Evolutionary conservation across 2,888 invertebrate genomes (phyloP), one percentile per base, ranked within the genome.

Genomic region (Tetrapedia diversipes): DNA sequence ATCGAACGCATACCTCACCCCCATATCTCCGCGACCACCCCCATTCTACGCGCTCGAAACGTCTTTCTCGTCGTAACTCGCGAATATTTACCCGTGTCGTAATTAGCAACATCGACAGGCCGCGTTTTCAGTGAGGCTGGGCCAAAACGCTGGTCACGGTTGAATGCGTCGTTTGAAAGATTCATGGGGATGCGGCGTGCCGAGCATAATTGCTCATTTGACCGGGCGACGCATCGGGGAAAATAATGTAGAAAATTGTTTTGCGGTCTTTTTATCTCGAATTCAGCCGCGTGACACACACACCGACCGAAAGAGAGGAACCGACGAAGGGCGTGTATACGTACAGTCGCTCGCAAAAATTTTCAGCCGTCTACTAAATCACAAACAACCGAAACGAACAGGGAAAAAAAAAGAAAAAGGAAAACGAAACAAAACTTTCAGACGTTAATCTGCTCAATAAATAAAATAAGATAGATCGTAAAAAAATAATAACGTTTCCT

Each of bases 191-290:
- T 51, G 57, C 76, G 75, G 74, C 61, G 71, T 67, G 71, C 75
- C 63, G 68, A 65, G 77, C 61, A 81, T 86, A 81, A 86, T 86
- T 85, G 86, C 82, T 84, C 83, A 85, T 85, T 87, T 82, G 78
- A 79, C 72, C 67, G 74, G 72, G 78, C 59, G 63, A 74, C 79
- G 77, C 77, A 82, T 80, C 83, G 83, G n/a, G n/a, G 79, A 85
- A 83, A 87, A 86, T 89, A 88, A 89, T 88, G 85, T 84, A 82
- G 83, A 88, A 88, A 89, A 89, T 89, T 86, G 86, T 89, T 88
- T 89, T 88, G 89, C 87, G 88, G 89, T 84, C 85, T 87, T 90
- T 88, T 89, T 88, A 88, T 88, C 89, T 85, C 80, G 86, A 88
- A 88, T 87, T 84, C 83, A 80, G 74, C 75, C 83, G 81, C 76